Evolutionary conservation across 2,113 vertebrate species (phyloP), one percentile per base, ranked within the genome.

Genomic region (Chrysochloris asiatica): DNA sequence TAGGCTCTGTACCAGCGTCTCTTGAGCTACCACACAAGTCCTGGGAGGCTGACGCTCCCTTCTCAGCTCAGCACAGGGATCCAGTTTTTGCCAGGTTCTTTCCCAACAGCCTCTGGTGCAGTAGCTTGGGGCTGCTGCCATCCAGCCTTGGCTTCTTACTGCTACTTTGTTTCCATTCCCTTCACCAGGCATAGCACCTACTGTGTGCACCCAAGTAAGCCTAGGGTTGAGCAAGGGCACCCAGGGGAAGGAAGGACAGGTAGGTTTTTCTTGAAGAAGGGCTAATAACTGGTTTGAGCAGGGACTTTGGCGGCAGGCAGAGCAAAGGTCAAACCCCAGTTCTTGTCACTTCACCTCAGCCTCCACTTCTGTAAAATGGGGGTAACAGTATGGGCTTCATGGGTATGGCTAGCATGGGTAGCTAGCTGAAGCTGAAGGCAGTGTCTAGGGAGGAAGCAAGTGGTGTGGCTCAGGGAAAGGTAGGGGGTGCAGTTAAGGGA

Each of bases 1-100:
- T 41, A 0, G 7, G 21, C 43, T 43, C 48, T 38, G 17, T 63
- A 65, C 67, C 72, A 14, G 59, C 1, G 24, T 1, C 71, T 38
- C 76, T 54, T 30, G 50, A 76, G 17, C 30, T 3, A 0, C 0
- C 33, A 43, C 0, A 0, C 12, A 1, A 3, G 16, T 92, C 79
- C 24, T 21, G 65, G 30, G 52, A 38, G 14, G 54, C 82, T 0
- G 22, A 38, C 4, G 26, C 30, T 76, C 63, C 30, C 0, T 0
- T 19, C 48, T 50, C 45, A 0, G 13, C 22, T 59, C 19, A 30
- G 76, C 69, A 21, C 17, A 8, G 3, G 12, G 80, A 76, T 41
- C 2, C 0, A 30, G 41, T 13, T 50, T 52, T 54, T 52, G 21
- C 47, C 52, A 43, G 71, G 9, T 47, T 87, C 81, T 72, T n/a